These are phyloP conservation scores for Dissostichus mawsoni DNA, from an alignment of 2,113 vertebrate species.

Conservation along the genomic window DNA sequence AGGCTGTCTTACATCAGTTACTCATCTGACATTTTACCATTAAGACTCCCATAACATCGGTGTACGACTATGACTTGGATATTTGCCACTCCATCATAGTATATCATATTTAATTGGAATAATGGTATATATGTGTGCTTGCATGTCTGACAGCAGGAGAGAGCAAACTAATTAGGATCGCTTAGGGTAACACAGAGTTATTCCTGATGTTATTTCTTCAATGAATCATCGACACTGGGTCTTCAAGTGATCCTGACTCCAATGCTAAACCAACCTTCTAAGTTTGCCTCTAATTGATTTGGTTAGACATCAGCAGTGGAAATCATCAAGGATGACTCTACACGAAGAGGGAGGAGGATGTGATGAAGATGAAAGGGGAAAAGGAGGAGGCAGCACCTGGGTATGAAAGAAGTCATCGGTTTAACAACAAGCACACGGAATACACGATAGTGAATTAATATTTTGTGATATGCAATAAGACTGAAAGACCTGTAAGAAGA, in stretches of 20 bases:
- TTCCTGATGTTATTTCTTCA: conserved; percentile 63
- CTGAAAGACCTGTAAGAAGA: conserved; percentile 49
- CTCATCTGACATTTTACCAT: conserved; percentile 43
- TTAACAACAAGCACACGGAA: conserved; percentile 37
- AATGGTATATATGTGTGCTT: neutral
- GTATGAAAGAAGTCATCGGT: conserved; percentile 22
- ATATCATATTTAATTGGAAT: conserved; percentile 10
- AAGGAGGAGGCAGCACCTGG: conserved; percentile 16
- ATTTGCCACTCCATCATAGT: conserved; percentile 8
- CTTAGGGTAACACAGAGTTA: conserved; percentile 51
- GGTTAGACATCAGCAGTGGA: conserved; percentile 24
- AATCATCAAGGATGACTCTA: conserved; percentile 46
- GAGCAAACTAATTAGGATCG: conserved; percentile 48
- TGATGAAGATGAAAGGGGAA: conserved; percentile 54
- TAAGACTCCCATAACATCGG: conserved; percentile 25
- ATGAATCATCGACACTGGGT: conserved; percentile 65
- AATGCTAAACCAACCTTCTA: conserved; percentile 34
- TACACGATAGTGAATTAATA: conserved; percentile 46
- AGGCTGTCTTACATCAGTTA: conserved; percentile 21
- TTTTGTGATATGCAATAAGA: conserved; percentile 47
- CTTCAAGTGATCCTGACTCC: conserved; percentile 47
- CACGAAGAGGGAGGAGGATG: conserved; percentile 52
- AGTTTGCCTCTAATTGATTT: conserved; percentile 52
- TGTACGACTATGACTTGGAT: conserved; percentile 8
- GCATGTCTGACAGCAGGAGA: conserved; percentile 12